Percentiles rank a stretch among this genome's conserved stretches.
These are phyloP conservation scores for Drosophila kanapiae DNA, from an alignment of 1,140 invertebrate species.

Conservation along the genomic window DNA sequence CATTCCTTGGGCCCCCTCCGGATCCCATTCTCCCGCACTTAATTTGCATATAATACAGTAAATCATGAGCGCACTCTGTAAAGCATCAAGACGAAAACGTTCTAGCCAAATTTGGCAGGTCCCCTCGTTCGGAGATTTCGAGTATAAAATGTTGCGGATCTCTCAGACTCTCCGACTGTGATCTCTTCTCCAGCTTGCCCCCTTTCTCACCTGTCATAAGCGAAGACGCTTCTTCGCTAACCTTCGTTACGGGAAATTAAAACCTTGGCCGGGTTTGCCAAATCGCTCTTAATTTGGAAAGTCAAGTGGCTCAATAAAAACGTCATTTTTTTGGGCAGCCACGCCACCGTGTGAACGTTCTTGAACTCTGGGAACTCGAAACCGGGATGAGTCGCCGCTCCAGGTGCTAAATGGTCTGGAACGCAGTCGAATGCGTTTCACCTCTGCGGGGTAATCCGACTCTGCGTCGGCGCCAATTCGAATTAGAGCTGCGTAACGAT, in stretches of 20 bases:
- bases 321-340: slow-evolving; percentile 46
- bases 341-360: slow-evolving; percentile 59
- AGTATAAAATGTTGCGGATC: slow-evolving; percentile 36
- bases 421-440: slow-evolving; percentile 46
- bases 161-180: slow-evolving; percentile 5
- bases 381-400: slow-evolving; percentile 16
- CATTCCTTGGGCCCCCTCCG: slow-evolving; percentile 33
- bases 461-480: slow-evolving; percentile 62
- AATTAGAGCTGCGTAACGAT: slow-evolving; percentile 69
- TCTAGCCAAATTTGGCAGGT: slow-evolving; percentile 67
- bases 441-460: slow-evolving; percentile 23
- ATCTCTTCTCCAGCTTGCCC: slow-evolving; percentile 2
- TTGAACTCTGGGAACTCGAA: slow-evolving; percentile 57
- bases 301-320: slow-evolving; percentile 39
- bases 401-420: slow-evolving; percentile 72
- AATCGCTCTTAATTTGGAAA: slow-evolving; percentile 54
- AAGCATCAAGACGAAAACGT: slow-evolving; percentile 54
- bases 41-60: slow-evolving; percentile 80
- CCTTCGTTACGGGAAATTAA: slow-evolving; percentile 71
- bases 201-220: slow-evolving; percentile 39
- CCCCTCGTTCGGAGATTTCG: slow-evolving; percentile 37
- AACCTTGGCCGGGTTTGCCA: slow-evolving; percentile 64
- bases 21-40: slow-evolving; percentile 30
- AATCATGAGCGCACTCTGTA: slow-evolving; percentile 69
- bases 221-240: slow-evolving; percentile 19